Evolutionary conservation across 1,140 invertebrate genomes (phyloP).

Genomic region (Danaus plexippus): DNA sequence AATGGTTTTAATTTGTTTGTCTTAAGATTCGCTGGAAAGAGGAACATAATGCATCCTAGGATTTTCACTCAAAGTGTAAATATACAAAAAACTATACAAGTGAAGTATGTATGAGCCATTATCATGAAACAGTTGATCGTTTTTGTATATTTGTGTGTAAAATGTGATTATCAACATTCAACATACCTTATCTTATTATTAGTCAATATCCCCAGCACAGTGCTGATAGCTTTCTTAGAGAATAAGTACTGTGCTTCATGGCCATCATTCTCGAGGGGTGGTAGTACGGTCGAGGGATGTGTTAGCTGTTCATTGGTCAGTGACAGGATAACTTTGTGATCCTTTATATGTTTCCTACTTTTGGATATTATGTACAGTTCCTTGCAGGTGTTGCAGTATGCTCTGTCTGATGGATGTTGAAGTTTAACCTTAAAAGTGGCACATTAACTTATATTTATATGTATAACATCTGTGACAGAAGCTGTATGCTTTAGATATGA

Average conservation of each 20-base stretch:
- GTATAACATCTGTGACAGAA: too few relatives aligned
- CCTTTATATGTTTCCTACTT: constrained; percentile 49
- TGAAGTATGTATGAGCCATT: too few relatives aligned
- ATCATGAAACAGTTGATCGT: too few relatives aligned
- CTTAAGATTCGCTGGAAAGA: too few relatives aligned
- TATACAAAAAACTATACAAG: too few relatives aligned
- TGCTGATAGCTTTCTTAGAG: constrained; percentile 50
- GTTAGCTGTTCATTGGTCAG: constrained; percentile 48
- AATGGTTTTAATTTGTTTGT: too few relatives aligned
- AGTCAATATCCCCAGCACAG: constrained; percentile 49
- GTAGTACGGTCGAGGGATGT: constrained; percentile 45
- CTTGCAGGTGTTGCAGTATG: constrained; percentile 78
- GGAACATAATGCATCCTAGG: too few relatives aligned
- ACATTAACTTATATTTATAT: too few relatives aligned
- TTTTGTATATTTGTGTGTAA: too few relatives aligned
- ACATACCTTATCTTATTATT: constrained; percentile 60
- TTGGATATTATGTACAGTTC: constrained; percentile 69
- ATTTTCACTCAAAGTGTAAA: too few relatives aligned
- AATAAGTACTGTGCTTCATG: constrained; percentile 62
- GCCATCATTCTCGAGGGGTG: constrained; percentile 51
- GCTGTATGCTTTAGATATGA: too few relatives aligned
- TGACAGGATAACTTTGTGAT: constrained; percentile 46
- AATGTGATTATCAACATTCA: too few relatives aligned
- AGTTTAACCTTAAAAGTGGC: constrained; percentile 50
- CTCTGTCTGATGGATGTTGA: constrained; percentile 51